A percentile compares a stretch with the other conserved stretches of the same genome.
These are phyloP conservation scores for Zootermopsis nevadensis DNA, from an alignment of 2,888 invertebrate species.

Conservation along the genomic window DNA sequence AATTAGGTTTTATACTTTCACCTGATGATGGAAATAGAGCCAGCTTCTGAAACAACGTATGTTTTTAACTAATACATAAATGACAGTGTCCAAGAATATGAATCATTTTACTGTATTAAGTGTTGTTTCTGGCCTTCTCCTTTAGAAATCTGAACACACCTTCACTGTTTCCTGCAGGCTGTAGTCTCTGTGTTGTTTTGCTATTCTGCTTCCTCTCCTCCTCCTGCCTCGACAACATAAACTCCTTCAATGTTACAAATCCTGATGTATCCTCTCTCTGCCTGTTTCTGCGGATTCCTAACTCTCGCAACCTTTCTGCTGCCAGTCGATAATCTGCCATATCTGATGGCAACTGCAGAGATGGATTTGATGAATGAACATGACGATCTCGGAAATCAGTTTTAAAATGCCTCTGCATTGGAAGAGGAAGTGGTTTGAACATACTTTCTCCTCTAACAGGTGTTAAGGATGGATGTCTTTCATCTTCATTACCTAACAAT, in stretches of 20 bases:
- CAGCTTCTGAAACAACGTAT: too few species aligned
- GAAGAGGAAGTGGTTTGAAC: constrained; percentile 2
- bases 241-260: constrained; percentile 80
- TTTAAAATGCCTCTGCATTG: neutral
- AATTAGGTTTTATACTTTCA: too few species aligned
- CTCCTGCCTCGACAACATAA: constrained; percentile 81
- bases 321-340: constrained; percentile 52
- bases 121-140: neutral
- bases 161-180: neutral
- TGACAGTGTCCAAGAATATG: too few species aligned
- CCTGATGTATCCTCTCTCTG: constrained; percentile 72
- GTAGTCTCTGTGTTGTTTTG: neutral
- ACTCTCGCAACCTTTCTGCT: constrained; percentile 52
- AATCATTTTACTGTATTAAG: too few species aligned
- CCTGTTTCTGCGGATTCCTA: constrained; percentile 48
- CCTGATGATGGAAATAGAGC: too few species aligned
- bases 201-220: constrained; percentile 71
- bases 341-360: constrained; percentile 48
- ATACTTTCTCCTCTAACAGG: neutral
- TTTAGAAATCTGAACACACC: neutral
- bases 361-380: constrained; percentile 51
- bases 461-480: too few species aligned
- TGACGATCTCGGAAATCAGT: constrained; percentile 15
- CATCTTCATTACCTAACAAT: neutral
- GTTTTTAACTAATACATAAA: too few species aligned